Evolutionary conservation across 2,797 vertebrate genomes (phyloP).

Genomic region (Mus caroli): DNA sequence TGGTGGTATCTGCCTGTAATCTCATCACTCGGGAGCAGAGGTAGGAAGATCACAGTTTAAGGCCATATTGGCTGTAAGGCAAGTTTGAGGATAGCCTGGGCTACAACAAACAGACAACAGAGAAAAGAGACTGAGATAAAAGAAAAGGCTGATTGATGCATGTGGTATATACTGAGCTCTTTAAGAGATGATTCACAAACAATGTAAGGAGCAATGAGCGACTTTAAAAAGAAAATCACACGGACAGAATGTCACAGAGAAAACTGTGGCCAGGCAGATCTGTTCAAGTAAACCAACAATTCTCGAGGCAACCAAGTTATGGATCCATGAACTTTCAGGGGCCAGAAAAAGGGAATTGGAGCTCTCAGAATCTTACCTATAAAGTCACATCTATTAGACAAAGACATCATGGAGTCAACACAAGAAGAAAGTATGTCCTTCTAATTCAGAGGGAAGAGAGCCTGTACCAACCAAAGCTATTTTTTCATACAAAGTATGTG

Average conservation of each 20-base stretch:
- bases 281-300: neutral
- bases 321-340: neutral
- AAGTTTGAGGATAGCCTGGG: neutral
- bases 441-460: constrained; percentile 38
- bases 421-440: neutral
- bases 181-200: neutral
- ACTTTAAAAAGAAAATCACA: neutral
- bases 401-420: neutral
- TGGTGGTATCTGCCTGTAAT: neutral
- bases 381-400: constrained; percentile 16
- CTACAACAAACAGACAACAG: neutral
- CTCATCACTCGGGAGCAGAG: no score
- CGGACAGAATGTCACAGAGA: neutral
- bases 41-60: neutral
- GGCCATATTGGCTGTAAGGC: neutral
- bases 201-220: neutral
- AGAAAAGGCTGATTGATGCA: neutral
- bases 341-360: neutral
- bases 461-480: neutral
- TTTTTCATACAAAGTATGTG: neutral
- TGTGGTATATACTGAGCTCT: neutral
- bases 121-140: neutral
- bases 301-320: constrained; percentile 11
- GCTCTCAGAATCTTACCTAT: neutral
- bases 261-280: neutral